Evolutionary conservation across 2,888 invertebrate genomes (phyloP).

Genomic region (Parthenolecanium corni): DNA sequence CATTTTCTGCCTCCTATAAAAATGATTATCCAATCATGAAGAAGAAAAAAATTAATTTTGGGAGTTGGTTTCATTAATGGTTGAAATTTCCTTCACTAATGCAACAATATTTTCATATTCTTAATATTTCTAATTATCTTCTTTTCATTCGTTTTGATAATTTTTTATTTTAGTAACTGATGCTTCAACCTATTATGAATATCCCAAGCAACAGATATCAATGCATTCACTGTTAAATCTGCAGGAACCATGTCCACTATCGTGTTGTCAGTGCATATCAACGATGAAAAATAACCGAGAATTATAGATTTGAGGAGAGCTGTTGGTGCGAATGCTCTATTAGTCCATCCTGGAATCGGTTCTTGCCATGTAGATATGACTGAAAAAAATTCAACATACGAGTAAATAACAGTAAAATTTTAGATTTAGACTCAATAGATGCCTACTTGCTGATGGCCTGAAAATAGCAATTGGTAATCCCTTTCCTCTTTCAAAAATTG

Average conservation of each 20-base stretch:
- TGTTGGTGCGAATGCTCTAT: constrained; percentile 13
- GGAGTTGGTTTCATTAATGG: no score
- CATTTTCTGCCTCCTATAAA: no score
- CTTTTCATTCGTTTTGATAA: no score
- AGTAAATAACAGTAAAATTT: neutral
- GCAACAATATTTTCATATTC: no score
- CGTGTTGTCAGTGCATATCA: neutral
- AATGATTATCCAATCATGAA: no score
- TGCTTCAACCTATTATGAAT: constrained; percentile 1
- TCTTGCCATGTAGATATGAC: constrained; percentile 17
- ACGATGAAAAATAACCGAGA: neutral
- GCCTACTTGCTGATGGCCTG: constrained; percentile 19
- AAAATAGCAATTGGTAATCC: constrained; percentile 6
- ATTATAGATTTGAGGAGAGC: neutral
- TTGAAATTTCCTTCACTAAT: no score
- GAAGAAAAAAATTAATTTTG: no score
- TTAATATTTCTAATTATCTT: no score
- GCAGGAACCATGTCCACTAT: constrained; percentile 18
- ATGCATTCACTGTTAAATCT: constrained; percentile 7
- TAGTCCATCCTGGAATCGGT: constrained; percentile 9
- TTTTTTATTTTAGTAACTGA: no score
- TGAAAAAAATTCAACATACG: neutral
- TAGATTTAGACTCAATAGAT: neutral
- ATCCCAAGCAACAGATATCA: constrained; percentile 10
- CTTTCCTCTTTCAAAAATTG: neutral